Conservation (phyloP, 1,140 invertebrate genomes). For the Pseudachorutes palmiensis region DNA sequence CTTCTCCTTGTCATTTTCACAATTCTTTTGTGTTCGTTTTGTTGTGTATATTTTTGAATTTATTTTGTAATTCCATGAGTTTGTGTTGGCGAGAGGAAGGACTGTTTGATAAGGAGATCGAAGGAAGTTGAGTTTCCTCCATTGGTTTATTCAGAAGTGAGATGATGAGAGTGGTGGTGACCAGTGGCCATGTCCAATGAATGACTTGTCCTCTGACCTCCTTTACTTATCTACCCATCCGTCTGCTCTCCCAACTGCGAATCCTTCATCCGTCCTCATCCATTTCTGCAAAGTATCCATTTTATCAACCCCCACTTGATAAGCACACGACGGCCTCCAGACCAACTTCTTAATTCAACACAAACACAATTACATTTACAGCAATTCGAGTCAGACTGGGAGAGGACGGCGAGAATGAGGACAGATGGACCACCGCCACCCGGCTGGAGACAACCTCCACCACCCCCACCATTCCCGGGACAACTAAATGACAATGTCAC, state of each 20-base stretch:
- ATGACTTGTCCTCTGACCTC: slow-evolving; percentile 12
- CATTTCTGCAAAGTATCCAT: background rate
- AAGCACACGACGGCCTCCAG: no score
- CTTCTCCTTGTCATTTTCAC: no score
- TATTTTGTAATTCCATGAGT: no score
- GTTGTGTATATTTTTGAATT: no score
- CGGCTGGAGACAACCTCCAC: background rate
- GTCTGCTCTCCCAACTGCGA: background rate
- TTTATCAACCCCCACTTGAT: background rate
- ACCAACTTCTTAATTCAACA: no score
- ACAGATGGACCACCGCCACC: background rate
- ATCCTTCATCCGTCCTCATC: background rate
- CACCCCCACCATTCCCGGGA: background rate
- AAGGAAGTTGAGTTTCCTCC: background rate
- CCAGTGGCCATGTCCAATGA: no score
- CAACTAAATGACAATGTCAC: background rate
- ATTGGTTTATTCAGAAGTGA: no score
- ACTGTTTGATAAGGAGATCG: background rate
- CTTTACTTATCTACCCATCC: background rate
- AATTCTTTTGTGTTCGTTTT: no score
- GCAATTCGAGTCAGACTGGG: slow-evolving; percentile 2
- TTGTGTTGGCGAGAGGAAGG: background rate
- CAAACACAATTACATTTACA: background rate
- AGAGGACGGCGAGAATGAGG: background rate
- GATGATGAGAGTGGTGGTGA: no score